Conservation (phyloP, 2,113 vertebrate genomes). For the Aptenodytes patagonicus region DNA sequence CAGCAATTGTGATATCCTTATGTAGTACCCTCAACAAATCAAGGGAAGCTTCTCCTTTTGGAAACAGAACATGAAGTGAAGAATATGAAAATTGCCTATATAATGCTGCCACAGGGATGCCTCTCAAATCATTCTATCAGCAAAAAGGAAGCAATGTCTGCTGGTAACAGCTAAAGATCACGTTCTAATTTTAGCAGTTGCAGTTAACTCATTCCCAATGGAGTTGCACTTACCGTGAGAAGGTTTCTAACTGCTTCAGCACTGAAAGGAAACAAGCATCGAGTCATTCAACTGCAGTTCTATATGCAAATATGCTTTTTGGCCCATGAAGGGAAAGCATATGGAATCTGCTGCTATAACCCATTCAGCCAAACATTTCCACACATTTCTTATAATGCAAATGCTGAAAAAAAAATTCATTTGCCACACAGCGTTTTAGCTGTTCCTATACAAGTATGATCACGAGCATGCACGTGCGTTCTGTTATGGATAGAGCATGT, state of each 20-base stretch:
- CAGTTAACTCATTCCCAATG: constrained; percentile 68
- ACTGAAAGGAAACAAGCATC: constrained; percentile 86
- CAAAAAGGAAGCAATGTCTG: constrained; percentile 33
- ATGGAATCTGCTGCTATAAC: constrained; percentile 30
- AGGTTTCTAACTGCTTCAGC: constrained; percentile 82
- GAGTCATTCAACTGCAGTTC: constrained; percentile 78
- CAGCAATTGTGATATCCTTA: neutral
- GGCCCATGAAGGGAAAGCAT: constrained; percentile 62
- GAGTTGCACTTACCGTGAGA: constrained; percentile 77
- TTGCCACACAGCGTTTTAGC: neutral
- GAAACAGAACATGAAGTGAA: neutral
- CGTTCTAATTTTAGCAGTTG: constrained; percentile 48
- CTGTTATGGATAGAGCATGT: neutral
- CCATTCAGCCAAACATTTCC: constrained; percentile 25
- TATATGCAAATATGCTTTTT: constrained; percentile 58
- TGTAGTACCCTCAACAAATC: neutral
- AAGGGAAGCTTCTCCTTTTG: neutral
- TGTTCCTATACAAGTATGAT: neutral
- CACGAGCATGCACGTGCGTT: neutral
- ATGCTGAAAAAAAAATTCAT: neutral
- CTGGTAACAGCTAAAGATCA: constrained; percentile 48
- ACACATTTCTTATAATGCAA: constrained; percentile 31
- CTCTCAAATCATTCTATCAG: constrained; percentile 15
- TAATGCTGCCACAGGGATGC: constrained; percentile 1
- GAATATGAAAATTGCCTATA: neutral